Evolutionary conservation across 2,888 invertebrate genomes (phyloP).

Genomic region (Morpho deidamia): DNA sequence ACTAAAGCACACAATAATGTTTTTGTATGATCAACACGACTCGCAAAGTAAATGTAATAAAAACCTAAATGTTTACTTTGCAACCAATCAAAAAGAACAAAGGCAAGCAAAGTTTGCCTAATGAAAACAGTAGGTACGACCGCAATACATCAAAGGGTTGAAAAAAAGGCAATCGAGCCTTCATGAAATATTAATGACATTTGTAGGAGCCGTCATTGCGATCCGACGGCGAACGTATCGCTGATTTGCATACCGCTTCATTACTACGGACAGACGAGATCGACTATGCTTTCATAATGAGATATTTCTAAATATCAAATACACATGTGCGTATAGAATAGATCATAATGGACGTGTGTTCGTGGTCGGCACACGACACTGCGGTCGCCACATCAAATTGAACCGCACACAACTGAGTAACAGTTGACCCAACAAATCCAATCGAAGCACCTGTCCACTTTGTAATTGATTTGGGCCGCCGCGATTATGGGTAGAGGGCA

Average conservation of each 20-base stretch:
- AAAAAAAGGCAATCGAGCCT: slow-evolving; percentile 16
- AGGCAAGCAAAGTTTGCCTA: background rate
- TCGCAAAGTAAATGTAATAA: background rate
- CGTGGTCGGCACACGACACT: too few species aligned
- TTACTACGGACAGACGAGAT: background rate
- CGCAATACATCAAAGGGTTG: slow-evolving; percentile 19
- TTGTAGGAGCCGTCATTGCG: background rate
- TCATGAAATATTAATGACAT: slow-evolving; percentile 20
- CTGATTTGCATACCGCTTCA: background rate
- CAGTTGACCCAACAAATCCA: background rate
- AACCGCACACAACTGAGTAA: background rate
- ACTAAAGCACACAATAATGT: too few species aligned
- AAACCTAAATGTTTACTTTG: background rate
- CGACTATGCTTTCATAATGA: background rate
- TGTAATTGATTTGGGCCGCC: slow-evolving; percentile 24
- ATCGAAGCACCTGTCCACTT: slow-evolving; percentile 3
- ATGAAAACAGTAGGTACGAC: background rate
- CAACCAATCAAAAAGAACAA: background rate
- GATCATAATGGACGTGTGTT: too few species aligned
- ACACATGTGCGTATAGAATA: too few species aligned
- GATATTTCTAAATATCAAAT: too few species aligned
- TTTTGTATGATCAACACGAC: too few species aligned
- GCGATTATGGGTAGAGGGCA: slow-evolving; percentile 22
- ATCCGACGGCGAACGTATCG: background rate
- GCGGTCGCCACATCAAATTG: background rate